Evolutionary conservation across 2,888 invertebrate genomes (phyloP), one percentile per base, ranked within the genome.

Genomic region (Eubasilissa splendida): DNA sequence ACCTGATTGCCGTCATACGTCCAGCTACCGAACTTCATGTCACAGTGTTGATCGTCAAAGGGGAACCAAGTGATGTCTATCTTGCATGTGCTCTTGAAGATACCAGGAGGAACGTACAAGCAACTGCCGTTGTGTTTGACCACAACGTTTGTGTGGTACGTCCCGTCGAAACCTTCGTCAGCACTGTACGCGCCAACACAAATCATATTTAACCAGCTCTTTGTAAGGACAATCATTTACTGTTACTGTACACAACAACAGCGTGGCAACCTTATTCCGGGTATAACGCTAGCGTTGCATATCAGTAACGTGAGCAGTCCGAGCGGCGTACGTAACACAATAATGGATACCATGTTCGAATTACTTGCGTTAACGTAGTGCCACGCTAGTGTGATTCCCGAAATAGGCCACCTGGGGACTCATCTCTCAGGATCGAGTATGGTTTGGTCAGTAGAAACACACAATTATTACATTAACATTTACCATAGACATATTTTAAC

Each of bases 11-110:
- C 98, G 91, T 97, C 97, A 93, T 99, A 98, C 88, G 99, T 99
- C 99, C 99, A 99, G 92, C 99, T 98, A 92, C 99, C 99, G 91
- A 99, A 99, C 95, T 99, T 98, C 96, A 99, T 97, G 92, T 97
- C 96, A 93, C 99, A 99, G 92, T 96, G 95, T 94, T 99, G 99
- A 92, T 99, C 99, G 93, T 99, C 99, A 93, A 99, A 99, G 91
- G 99, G 99, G 94, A 99, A 99, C 99, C 99, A 99, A 91, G 98
- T 98, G 95, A 99, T 99, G 94, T 99, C 98, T 93, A 99, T 99
- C 94, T 97, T 97, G 95, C 99, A 99, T 92, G 99, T 99, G 94
- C 98, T 98, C 95, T 98, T 99, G 95, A 99, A 98, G 93, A 99
- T 99, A 91, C 99, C 99, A 90, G 99, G 99, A 89, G 99, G 99